These are phyloP conservation scores for Halichoerus grypus DNA, from an alignment of 2,113 vertebrate genomes.

Conservation along the genomic window DNA sequence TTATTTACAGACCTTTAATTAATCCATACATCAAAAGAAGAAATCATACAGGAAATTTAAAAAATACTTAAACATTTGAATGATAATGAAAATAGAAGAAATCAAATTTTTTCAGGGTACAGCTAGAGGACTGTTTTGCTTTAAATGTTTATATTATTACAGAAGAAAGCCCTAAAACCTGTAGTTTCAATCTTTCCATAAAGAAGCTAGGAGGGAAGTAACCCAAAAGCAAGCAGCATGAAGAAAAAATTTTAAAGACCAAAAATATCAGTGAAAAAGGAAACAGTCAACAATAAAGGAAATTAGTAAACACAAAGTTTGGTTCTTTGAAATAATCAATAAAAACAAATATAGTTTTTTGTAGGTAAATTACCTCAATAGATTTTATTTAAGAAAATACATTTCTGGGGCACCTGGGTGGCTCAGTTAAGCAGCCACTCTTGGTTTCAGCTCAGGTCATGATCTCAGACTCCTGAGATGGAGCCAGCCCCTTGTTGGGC, in stretches of 20 bases:
- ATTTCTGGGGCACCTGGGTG: background rate
- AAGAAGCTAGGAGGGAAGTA: background rate
- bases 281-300: background rate
- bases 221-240: background rate
- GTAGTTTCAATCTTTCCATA: background rate
- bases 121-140: background rate
- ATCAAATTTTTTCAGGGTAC: background rate
- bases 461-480: background rate
- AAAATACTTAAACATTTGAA: background rate
- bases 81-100: background rate
- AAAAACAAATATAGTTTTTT: background rate
- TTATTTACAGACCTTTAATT: background rate
- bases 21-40: background rate
- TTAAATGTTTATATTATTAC: slow-evolving; percentile 6
- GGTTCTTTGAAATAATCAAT: background rate
- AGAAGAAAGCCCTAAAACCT: background rate
- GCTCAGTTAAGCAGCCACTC: background rate
- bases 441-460: background rate
- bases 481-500: background rate
- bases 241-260: background rate
- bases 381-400: background rate
- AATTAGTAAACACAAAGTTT: background rate
- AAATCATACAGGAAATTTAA: background rate
- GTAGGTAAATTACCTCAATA: background rate
- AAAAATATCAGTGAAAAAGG: background rate